Evolutionary conservation across 2,888 invertebrate genomes (phyloP), one percentile per base, ranked within the genome.

Genomic region (Caenorhabditis wallacei): DNA sequence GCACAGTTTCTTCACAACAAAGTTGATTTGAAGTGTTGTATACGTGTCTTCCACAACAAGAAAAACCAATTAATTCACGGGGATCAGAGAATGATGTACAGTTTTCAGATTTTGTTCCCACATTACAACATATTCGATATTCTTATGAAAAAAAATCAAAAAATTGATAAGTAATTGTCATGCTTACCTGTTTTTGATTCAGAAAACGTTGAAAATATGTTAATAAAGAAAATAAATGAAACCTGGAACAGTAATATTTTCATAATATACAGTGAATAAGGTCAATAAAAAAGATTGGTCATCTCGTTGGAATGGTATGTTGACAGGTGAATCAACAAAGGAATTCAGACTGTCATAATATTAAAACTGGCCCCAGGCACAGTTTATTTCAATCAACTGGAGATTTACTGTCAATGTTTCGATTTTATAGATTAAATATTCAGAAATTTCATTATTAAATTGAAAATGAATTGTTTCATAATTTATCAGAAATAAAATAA

Each of bases 11-110:
- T 16, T 84, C 80, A 75, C 91, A 91, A 61, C 91, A 91, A 43
- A 91, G 78, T 54, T 88, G 81, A 24, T 81, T 88, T 74, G 87
- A 89, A n/a, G 88, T 84, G 79, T 91, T 91, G 78, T 88, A 90
- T 16, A 89, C 87, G 43, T 84, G 70, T 26, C 54, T 57, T 22
- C 84, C 88, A 61, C 91, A 91, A 75, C 91, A 91, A 8, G 87
- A 84, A 37, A 89, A 76, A 11, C 89, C 90, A 61, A 90, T 86
- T 72, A 87, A 76, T n/a, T 88, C 86, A 40, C 84, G 84, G 4
- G 76, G 56, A 35, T 85, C 71, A 13, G 68, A 56, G 64, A 83
- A 89, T 11, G 66, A 74, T 18, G 76, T 69, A 64, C 87, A 88
- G 24, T 71, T 78, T 35, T 71, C 80, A 18, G 70, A 70, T 64